Evolutionary conservation across 2,888 invertebrate species (phyloP), one percentile per base, ranked within the genome.

Genomic region (Pachydiplax longipennis): DNA sequence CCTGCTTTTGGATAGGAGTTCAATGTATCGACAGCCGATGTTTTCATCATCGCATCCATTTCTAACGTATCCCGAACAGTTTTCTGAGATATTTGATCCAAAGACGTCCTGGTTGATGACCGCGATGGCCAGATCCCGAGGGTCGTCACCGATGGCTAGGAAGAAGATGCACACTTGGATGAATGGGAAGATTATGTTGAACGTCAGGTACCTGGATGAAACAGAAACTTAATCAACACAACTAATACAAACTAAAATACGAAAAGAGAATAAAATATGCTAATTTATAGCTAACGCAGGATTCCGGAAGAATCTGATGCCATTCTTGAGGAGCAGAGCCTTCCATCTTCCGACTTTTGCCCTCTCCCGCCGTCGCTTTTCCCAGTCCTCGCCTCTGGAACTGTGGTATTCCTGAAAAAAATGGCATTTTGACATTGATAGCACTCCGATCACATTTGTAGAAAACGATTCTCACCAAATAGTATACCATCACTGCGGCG

Each of bases 121-220:
- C 0, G 96, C 98, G 65, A 99, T 92, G 90, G 95, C 95, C 0
- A 98, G 94, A 91, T 96, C 96, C 90, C 95, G 95, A 0, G 97
- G 97, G 92, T 98, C 97, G 90, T 96, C 96, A 0, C 98, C 98
- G 90, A 98, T 96, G 48, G 98, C 97, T 91, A 96, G 93, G 94
- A 98, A 97, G 94, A 98, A 98, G 65, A 97, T 95, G 80, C 96
- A 94, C 91, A 97, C 95, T 95, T 98, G 97, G 40, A 98, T 94
- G 25, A 98, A 94, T 22, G 98, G 98, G 93, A 98, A 97, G 91
- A 97, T 92, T 91, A 98, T 94, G 92, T 98, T 96, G 94, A 98
- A 98, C 92, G 97, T 94, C 48, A 98, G 94, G 65, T 98, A 97
- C 12, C 98, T 98, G 95, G 94, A 91, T 91, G 92, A 37, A 31